Conservation (phyloP, 2,888 invertebrate genomes). For the Balanococcus diminutus region DNA sequence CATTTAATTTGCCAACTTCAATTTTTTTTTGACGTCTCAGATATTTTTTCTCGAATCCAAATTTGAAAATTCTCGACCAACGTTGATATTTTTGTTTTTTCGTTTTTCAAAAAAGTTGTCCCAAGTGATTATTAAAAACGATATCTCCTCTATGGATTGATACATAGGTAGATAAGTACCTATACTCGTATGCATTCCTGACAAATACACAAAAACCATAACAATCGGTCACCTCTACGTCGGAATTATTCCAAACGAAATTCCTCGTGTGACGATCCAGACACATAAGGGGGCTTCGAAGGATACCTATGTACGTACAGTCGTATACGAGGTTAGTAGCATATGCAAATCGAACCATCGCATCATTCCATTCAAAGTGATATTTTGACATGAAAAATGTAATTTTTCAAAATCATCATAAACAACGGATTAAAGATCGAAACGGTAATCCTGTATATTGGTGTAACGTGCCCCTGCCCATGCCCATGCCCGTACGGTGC, state of each 20-base stretch:
- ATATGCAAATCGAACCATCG: conserved; percentile 24
- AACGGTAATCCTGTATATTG: background rate
- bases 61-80: too few species aligned
- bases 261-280: background rate
- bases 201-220: background rate
- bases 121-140: too few species aligned
- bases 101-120: too few species aligned
- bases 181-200: too few species aligned
- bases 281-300: background rate
- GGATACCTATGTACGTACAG: too few species aligned
- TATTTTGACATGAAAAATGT: conserved; percentile 4
- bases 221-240: background rate
- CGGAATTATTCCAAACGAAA: background rate
- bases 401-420: conserved; percentile 13
- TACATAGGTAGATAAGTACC: too few species aligned
- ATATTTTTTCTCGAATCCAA: too few species aligned
- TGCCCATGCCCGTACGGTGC: background rate
- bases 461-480: too few species aligned
- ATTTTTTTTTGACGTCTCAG: too few species aligned
- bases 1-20: too few species aligned
- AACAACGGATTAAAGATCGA: conserved; percentile 28
- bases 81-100: too few species aligned
- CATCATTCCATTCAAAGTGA: background rate
- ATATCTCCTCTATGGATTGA: too few species aligned
- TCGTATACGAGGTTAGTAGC: background rate